Percentiles rank a stretch among this genome's conserved stretches.
Conservation (phyloP, 2,113 vertebrate genomes). For the Oryzias javanicus region DNA sequence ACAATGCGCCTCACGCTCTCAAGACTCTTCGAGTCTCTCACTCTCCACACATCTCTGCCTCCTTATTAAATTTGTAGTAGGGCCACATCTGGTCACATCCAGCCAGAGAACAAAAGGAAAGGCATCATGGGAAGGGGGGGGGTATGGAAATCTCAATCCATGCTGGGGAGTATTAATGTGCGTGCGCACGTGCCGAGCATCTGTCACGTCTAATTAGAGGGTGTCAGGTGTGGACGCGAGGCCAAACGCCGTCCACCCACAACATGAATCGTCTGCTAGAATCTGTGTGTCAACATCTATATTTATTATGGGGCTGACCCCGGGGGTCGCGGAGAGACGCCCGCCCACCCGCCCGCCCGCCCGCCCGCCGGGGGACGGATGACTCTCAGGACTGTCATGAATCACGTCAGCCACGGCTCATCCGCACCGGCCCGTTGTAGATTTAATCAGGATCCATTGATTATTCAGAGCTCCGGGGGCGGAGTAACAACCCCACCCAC, state of each 20-base stretch:
- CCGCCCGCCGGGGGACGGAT: constrained; percentile 47
- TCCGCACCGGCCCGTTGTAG: constrained; percentile 29
- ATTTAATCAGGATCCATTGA: constrained; percentile 62
- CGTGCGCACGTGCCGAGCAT: constrained; percentile 68
- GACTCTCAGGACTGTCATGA: constrained; percentile 51
- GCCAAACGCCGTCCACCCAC: constrained; percentile 71
- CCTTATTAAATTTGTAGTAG: constrained; percentile 79
- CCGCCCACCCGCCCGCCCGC: constrained; percentile 31
- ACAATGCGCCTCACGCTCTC: constrained; percentile 9
- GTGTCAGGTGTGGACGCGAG: constrained; percentile 75
- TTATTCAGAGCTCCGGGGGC: constrained; percentile 31
- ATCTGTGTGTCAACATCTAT: constrained; percentile 66
- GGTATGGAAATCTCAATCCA: constrained; percentile 64
- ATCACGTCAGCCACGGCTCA: constrained; percentile 38
- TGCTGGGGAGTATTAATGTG: constrained; percentile 67
- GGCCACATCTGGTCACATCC: constrained; percentile 76
- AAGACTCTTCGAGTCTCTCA: constrained; percentile 23
- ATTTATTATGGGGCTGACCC: constrained; percentile 67
- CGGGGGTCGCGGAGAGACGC: constrained; percentile 43
- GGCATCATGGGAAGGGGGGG: not conserved
- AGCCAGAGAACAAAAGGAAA: constrained; percentile 68
- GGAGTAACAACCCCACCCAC: constrained; percentile 3
- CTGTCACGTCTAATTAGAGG: constrained; percentile 75
- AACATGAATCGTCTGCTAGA: constrained; percentile 64
- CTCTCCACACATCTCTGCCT: constrained; percentile 38